phyloP scores from a whole-genome alignment of 2,797 vertebrate species.

The Siniperca undulata region DNA sequence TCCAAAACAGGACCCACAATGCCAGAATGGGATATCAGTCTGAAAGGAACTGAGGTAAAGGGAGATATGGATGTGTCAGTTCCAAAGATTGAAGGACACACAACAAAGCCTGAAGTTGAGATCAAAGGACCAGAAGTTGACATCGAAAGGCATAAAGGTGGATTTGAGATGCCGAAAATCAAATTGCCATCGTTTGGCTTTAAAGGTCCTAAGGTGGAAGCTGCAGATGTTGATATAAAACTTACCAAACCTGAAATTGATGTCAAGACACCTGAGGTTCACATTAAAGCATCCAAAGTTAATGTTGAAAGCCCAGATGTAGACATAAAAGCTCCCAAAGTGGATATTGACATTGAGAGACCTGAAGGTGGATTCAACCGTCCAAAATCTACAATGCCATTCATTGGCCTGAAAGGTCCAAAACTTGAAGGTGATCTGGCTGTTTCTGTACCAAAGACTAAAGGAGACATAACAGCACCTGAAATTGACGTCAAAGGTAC shows the following conservation, averaged over 20 bases:
- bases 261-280: slow-evolving; percentile 15
- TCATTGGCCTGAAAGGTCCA: slow-evolving; percentile 20
- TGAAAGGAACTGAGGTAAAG: slow-evolving; percentile 20
- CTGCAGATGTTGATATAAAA: slow-evolving; percentile 16
- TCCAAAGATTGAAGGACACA: slow-evolving; percentile 23
- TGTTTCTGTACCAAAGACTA: not conserved
- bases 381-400: not conserved
- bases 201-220: slow-evolving; percentile 9
- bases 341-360: slow-evolving; percentile 11
- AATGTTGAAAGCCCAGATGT: slow-evolving; percentile 9
- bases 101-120: not conserved
- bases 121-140: slow-evolving; percentile 4
- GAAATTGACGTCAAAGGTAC: slow-evolving; percentile 15
- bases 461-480: not conserved
- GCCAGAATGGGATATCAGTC: slow-evolving; percentile 20
- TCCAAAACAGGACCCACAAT: slow-evolving; percentile 12
- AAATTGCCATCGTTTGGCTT: slow-evolving; percentile 35
- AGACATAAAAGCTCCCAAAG: not conserved
- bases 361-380: slow-evolving; percentile 18
- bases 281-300: slow-evolving; percentile 4
- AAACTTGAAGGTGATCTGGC: slow-evolving; percentile 11
- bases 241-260: slow-evolving; percentile 20
- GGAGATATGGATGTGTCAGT: slow-evolving; percentile 27
- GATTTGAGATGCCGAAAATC: slow-evolving; percentile 41
- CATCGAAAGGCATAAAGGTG: slow-evolving; percentile 3